Percentiles rank a stretch among this genome's conserved stretches.
Evolutionary conservation across 2,888 invertebrate species (phyloP).

Genomic region (Euproctis similis): DNA sequence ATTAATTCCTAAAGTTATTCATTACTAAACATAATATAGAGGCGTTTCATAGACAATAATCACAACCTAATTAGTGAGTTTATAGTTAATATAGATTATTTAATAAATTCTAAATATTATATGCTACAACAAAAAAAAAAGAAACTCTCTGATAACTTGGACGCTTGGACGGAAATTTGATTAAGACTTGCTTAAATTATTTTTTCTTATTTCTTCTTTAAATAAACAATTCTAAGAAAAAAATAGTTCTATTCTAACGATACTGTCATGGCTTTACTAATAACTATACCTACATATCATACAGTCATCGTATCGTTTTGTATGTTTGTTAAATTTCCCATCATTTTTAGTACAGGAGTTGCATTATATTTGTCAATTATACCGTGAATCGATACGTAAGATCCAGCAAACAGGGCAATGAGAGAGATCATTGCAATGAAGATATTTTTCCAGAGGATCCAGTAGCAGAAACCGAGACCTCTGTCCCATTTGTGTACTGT

Average conservation of each 20-base stretch:
- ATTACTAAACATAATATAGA: slow-evolving; percentile 3
- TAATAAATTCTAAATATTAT: no score
- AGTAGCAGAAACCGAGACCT: slow-evolving; percentile 78
- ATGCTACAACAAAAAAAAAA: no score
- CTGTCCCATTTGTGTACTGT: slow-evolving; percentile 80
- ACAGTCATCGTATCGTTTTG: slow-evolving; percentile 17
- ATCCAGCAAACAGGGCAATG: slow-evolving; percentile 56
- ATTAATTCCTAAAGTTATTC: no score
- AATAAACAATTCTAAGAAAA: not conserved
- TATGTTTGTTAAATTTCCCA: slow-evolving; percentile 15
- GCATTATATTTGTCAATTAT: slow-evolving; percentile 45
- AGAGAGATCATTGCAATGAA: slow-evolving; percentile 52
- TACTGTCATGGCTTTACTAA: slow-evolving; percentile 1
- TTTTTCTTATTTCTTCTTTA: not conserved
- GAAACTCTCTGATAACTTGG: no score
- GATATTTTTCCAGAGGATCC: slow-evolving; percentile 82
- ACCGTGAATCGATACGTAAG: slow-evolving; percentile 49
- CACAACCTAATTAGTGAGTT: slow-evolving; percentile 23
- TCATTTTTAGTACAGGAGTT: slow-evolving; percentile 9
- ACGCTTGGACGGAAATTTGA: not conserved
- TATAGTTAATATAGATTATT: no score
- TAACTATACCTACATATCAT: slow-evolving; percentile 3
- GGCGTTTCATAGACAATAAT: slow-evolving; percentile 12
- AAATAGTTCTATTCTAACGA: not conserved
- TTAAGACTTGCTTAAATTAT: not conserved